Conservation (phyloP, 2,113 vertebrate species). For the Dicaeum eximium region DNA sequence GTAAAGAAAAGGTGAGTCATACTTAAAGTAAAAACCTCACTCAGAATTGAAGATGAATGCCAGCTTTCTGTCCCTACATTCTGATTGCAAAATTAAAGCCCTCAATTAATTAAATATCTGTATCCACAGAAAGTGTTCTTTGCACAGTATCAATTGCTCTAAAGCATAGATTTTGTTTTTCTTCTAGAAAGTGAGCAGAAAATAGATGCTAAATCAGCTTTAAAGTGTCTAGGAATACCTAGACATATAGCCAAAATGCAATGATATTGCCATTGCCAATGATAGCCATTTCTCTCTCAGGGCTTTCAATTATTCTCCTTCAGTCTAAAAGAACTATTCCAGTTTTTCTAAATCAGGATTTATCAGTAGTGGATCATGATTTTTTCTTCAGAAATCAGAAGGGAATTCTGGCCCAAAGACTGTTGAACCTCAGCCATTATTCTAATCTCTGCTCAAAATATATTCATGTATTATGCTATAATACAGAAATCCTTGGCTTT, state of each 20-base stretch:
- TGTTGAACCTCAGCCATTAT: not conserved
- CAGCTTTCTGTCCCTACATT: not conserved
- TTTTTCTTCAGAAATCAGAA: not conserved
- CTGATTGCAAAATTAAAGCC: not conserved
- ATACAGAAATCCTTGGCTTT: not conserved
- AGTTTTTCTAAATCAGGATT: not conserved
- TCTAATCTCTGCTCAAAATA: not conserved
- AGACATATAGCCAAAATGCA: not conserved
- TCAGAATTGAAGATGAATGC: not conserved
- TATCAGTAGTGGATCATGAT: not conserved
- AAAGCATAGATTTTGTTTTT: not conserved
- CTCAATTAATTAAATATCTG: not conserved
- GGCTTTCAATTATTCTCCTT: not conserved
- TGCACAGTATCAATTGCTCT: not conserved
- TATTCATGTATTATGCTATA: not conserved
- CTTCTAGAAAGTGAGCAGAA: not conserved
- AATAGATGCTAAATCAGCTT: not conserved
- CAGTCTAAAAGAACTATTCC: not conserved
- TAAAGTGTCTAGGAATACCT: not conserved
- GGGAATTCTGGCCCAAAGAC: not conserved
- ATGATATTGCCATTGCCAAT: not conserved
- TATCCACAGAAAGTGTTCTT: not conserved
- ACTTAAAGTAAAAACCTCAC: not conserved
- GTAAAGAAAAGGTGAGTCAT: not conserved
- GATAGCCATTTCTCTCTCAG: not conserved